Conservation (phyloP, 2,888 invertebrate species). For the Leptodirus hochenwartii region DNA sequence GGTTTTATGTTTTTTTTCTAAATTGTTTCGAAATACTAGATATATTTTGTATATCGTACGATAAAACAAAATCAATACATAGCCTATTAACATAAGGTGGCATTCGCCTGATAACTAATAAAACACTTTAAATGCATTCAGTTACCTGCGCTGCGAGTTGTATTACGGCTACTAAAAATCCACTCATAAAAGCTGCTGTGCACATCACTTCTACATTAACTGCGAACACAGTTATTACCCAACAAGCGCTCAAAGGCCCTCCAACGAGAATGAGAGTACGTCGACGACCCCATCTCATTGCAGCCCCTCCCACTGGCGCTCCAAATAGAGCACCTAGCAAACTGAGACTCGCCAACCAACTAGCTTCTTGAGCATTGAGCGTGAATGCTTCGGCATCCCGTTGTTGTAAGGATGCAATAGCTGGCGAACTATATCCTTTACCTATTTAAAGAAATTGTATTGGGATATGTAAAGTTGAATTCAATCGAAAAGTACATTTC, state of each 20-base stretch:
- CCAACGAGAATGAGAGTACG: conserved; percentile 52
- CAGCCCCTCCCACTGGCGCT: conserved; percentile 59
- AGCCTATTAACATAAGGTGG: too few species aligned
- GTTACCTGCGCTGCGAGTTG: conserved; percentile 26
- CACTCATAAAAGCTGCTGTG: conserved; percentile 68
- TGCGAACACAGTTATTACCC: conserved; percentile 65
- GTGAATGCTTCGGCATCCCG: conserved; percentile 42
- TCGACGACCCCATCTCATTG: conserved; percentile 55
- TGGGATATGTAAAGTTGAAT: too few species aligned
- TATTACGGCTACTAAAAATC: conserved; percentile 30
- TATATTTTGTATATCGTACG: too few species aligned
- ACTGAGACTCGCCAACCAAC: conserved; percentile 67
- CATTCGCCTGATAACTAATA: too few species aligned
- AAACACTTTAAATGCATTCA: too few species aligned
- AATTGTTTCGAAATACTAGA: too few species aligned
- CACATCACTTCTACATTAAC: conserved; percentile 63
- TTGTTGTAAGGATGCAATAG: conserved; percentile 52
- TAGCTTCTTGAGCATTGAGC: conserved; percentile 54
- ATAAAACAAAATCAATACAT: too few species aligned
- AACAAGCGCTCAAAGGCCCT: conserved; percentile 59
- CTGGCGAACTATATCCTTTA: conserved; percentile 70
- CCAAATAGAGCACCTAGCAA: conserved; percentile 65
- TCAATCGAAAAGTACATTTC: too few species aligned
- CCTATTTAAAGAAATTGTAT: conserved; percentile 29
- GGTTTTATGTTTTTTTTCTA: too few species aligned